Percentiles rank a stretch among this genome's conserved stretches.
These are phyloP conservation scores for Bedellia somnulentella DNA, from an alignment of 2,888 invertebrate species.

Conservation along the genomic window DNA sequence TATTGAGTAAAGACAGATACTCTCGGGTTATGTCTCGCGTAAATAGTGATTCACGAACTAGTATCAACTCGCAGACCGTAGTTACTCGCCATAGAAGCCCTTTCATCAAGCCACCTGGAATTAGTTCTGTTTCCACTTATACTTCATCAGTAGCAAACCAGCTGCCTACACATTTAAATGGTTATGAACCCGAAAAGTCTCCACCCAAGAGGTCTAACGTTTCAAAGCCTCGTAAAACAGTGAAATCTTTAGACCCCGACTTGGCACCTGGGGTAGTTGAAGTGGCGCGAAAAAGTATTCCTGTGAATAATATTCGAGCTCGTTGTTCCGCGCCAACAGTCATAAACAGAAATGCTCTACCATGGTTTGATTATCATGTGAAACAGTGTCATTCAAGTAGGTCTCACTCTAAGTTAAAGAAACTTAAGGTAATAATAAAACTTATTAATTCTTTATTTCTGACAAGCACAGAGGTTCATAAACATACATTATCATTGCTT, in stretches of 20 bases:
- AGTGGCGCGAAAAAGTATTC: slow-evolving; percentile 2
- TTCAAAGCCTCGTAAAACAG: slow-evolving; percentile 35
- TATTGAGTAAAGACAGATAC: slow-evolving; percentile 20
- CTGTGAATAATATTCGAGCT: slow-evolving; percentile 13
- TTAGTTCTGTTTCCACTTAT: slow-evolving; percentile 29
- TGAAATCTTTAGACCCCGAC: slow-evolving; percentile 32
- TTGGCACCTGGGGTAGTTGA: not conserved
- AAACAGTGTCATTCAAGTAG: slow-evolving; percentile 30
- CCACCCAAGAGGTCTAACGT: slow-evolving; percentile 20
- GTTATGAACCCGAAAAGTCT: slow-evolving; percentile 22
- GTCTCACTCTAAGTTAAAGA: slow-evolving; percentile 31
- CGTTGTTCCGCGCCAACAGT: slow-evolving; percentile 26
- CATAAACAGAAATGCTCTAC: slow-evolving; percentile 14
- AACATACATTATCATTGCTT: too few relatives aligned
- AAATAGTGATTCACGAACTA: slow-evolving; percentile 18
- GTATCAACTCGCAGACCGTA: slow-evolving; percentile 21
- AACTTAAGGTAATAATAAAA: slow-evolving; percentile 43
- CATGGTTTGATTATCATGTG: slow-evolving; percentile 23
- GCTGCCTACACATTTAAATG: slow-evolving; percentile 35
- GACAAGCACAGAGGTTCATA: too few relatives aligned
- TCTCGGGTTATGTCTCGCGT: slow-evolving; percentile 44
- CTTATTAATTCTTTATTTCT: too few relatives aligned
- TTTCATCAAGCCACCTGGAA: slow-evolving; percentile 33
- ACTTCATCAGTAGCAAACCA: slow-evolving; percentile 29
- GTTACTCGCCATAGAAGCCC: slow-evolving; percentile 33